Evolutionary conservation across 35 echinoderm and acorn worm species (phyloP).

Genomic region (Apostichopus parvimensis): DNA sequence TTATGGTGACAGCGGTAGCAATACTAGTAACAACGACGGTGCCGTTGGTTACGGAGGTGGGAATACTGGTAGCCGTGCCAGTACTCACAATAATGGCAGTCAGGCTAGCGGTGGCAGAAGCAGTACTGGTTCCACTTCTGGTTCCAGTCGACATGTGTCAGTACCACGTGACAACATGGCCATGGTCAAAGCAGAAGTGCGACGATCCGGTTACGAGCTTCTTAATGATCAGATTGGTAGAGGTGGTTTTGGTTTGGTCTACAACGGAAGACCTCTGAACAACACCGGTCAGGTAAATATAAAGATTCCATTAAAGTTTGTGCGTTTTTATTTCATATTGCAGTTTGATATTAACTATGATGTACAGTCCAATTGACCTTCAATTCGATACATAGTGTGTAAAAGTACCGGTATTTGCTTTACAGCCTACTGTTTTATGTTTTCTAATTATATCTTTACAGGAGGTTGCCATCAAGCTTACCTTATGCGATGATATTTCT

Average conservation of each 20-base stretch:
- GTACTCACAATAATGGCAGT: neutral
- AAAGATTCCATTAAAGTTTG: too few relatives aligned
- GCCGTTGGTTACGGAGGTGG: neutral
- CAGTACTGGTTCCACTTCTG: neutral
- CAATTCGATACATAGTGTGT: too few relatives aligned
- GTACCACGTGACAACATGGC: neutral
- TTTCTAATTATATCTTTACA: too few relatives aligned
- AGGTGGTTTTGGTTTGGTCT: conserved; percentile 25
- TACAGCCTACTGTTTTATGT: too few relatives aligned
- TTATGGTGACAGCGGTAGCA: neutral
- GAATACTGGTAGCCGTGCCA: neutral
- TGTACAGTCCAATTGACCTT: too few relatives aligned
- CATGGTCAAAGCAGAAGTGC: neutral
- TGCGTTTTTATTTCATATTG: too few relatives aligned
- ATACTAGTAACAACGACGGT: neutral
- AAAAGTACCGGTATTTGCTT: too few relatives aligned
- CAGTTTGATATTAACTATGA: too few relatives aligned
- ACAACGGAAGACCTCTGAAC: neutral
- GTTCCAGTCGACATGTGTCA: neutral
- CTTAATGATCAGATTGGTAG: conserved; percentile 8
- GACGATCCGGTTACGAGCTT: neutral
- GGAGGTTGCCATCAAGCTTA: too few relatives aligned
- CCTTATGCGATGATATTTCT: too few relatives aligned
- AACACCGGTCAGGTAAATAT: too few relatives aligned
- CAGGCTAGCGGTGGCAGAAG: neutral